Base-by-base conservation (phyloP, 2,888 invertebrate species). In the Tipula lateralis region DNA sequence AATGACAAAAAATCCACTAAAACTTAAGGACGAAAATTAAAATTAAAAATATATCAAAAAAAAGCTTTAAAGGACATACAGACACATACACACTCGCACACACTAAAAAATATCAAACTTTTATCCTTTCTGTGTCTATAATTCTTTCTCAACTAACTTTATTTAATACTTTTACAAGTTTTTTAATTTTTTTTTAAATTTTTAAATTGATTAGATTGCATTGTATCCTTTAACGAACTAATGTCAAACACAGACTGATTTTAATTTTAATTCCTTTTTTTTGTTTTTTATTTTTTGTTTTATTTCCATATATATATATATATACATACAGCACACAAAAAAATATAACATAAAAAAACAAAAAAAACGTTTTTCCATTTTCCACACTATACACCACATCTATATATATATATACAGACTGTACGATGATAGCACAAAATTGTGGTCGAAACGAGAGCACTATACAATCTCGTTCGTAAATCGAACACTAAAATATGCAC, bases 191-290 rank as follows among this genome's bases (percentile, higher is more conserved):
- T 44, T 4, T 80, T 24, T 29, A 29, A 82, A 29, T 82, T 82
- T 82, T 82, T 16, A 82, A 29, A 82, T 30, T 29, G 32, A 82
- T 32, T 29, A 32, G 32, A 82, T 30, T 82, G 32, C 29, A 82
- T 30, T 82, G 29, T 82, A 29, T 32, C 32, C 82, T 82, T 82
- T 82, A 30, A 82, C 82, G 82, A 83, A 84, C 86, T 85, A 86
- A 84, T 84, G 85, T 85, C 86, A 86, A 85, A 85, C 66, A 83
- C 84, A 85, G 80, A 86, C 86, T 86, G 82, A 86, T 85, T 39
- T 84, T 83, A 83, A 34, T 34, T 83, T 83, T 34, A 66, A 66
- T 66, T 66, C 66, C 66, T 66, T 66, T 66, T 66, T 66, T 66
- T 44, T 44, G 2, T 66, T 66, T 66, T 66, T 66, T 66, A 24